Evolutionary conservation across 2,888 invertebrate species (phyloP), one percentile per base, ranked within the genome.

Genomic region (Zygaena filipendulae): DNA sequence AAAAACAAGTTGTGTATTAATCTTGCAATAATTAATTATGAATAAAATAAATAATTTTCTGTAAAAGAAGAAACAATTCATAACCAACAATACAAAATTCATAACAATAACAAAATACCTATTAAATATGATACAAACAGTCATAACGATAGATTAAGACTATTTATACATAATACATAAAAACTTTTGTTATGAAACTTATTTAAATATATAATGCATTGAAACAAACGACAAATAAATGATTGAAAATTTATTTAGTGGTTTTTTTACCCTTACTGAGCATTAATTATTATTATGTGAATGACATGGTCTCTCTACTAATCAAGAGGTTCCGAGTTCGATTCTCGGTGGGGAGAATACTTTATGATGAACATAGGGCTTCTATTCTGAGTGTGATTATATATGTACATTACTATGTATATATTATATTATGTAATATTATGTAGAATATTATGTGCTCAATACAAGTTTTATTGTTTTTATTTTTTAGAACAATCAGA

Each of bases 171-270:
- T 55, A 51, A 43, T 67, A 64, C 53, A 59, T 64, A 61, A 61
- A 57, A 62, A 61, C 51, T 75, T 77, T 79, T 79, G 75, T 77
- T 79, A 75, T 71, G 60, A 51, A 71, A 71, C 70, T 67, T 75
- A 75, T 77, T 77, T 72, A 75, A 70, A 67, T 68, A 71, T 72
- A 68, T 68, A 66, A 72, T 63, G 60, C 70, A 75, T 75, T 70
- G 66, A 71, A 74, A 71, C 66, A 72, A 79, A 75, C 56, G 63
- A 75, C 63, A 74, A 75, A 72, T 75, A 74, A 75, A 77, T 56
- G 63, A 63, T 54, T 52, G 52, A 59, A 66, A 69, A 66, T 36
- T 36, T 32, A 33, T 21, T 30, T 32, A 39, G 50, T 31, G 43
- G 55, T 58, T 56, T 52, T 35, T 47, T 52, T 52, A 16, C 16